Evolutionary conservation across 2,797 vertebrate species (phyloP).

Genomic region (Platalea minor): DNA sequence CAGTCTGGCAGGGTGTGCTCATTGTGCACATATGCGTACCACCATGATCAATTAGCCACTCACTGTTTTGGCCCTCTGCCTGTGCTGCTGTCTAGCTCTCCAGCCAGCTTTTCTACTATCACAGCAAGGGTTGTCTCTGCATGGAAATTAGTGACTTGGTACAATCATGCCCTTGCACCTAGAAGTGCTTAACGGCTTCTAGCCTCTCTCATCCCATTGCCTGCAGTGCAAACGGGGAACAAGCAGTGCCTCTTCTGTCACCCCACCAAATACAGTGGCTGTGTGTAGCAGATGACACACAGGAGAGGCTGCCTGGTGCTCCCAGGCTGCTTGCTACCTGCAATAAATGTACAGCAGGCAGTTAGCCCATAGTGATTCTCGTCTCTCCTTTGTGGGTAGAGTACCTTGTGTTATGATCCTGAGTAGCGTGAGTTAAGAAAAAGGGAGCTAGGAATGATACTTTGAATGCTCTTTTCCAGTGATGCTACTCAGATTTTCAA

Average conservation of each 20-base stretch:
- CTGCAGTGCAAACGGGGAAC: not conserved
- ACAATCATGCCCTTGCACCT: not conserved
- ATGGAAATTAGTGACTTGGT: not conserved
- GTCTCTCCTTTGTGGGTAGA: not conserved
- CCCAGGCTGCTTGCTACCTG: not conserved
- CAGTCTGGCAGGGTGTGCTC: not conserved
- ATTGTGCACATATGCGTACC: not conserved
- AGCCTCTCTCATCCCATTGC: not conserved
- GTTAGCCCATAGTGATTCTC: not conserved
- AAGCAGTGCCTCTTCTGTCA: not conserved
- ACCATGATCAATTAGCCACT: not conserved
- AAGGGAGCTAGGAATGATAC: not conserved
- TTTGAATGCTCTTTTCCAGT: not conserved
- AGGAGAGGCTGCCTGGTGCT: not conserved
- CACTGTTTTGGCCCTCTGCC: not conserved
- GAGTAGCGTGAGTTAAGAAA: not conserved
- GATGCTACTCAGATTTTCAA: not conserved
- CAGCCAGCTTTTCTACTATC: not conserved
- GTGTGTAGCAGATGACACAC: not conserved
- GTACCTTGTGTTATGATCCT: not conserved
- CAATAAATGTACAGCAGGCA: not conserved
- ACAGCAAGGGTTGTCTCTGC: not conserved
- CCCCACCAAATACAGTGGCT: not conserved
- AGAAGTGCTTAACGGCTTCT: not conserved
- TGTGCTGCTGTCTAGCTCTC: not conserved